Percentiles rank a stretch among this genome's conserved stretches.
Conservation (phyloP, 1,140 invertebrate species). For the Bombus pascuorum region DNA sequence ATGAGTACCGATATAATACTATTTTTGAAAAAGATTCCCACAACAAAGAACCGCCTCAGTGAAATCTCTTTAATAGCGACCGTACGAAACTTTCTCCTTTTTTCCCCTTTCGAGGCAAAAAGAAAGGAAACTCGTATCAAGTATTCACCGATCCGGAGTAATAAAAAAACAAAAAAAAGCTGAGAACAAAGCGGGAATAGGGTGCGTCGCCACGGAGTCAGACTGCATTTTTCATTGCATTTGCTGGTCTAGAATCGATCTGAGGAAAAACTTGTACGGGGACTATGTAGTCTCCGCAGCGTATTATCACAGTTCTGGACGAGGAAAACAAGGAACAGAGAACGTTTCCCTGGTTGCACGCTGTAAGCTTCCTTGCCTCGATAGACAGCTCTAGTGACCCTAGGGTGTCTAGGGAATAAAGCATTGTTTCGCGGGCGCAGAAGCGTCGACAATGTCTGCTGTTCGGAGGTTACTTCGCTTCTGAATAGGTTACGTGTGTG, state of each 20-base stretch:
- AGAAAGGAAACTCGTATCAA: background rate
- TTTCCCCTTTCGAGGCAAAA: too few relatives aligned
- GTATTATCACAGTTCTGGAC: constrained; percentile 1
- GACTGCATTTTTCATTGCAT: constrained; percentile 36
- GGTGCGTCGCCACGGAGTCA: background rate
- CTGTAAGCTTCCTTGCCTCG: constrained; percentile 23
- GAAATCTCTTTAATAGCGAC: too few relatives aligned
- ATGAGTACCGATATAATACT: too few relatives aligned
- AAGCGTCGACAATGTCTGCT: constrained; percentile 51
- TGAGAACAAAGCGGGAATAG: background rate
- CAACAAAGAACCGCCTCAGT: too few relatives aligned
- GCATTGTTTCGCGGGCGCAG: constrained; percentile 54
- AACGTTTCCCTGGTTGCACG: constrained; percentile 24
- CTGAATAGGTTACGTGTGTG: constrained; percentile 6
- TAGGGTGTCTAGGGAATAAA: constrained; percentile 36
- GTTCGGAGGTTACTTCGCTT: constrained; percentile 39
- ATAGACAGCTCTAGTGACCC: constrained; percentile 44
- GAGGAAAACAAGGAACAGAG: constrained; percentile 9
- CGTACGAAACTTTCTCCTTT: background rate
- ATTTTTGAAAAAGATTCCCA: too few relatives aligned
- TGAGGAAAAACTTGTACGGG: background rate
- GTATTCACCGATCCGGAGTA: background rate
- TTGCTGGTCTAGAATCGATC: constrained; percentile 8
- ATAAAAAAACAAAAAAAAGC: background rate
- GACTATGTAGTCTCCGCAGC: too few relatives aligned